phyloP scores from a whole-genome alignment of 1,140 invertebrate species.

The Pogonomyrmex barbatus region DNA sequence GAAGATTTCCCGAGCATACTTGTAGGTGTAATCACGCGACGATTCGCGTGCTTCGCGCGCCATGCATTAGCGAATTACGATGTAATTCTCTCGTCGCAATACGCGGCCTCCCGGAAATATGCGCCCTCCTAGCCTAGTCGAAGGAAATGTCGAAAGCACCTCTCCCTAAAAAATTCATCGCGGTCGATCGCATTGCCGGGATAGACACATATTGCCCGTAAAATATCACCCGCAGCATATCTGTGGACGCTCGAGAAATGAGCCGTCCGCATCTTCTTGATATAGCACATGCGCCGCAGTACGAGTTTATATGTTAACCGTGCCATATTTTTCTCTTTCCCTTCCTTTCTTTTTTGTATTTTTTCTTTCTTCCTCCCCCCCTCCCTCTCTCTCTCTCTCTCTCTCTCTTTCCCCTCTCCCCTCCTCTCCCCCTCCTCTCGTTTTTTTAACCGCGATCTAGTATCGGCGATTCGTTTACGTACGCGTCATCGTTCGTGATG shows the following conservation, averaged over 20 bases:
- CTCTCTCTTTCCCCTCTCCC: background rate
- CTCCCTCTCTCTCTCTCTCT: no score
- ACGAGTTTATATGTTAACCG: conserved; percentile 48
- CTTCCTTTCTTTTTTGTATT: background rate
- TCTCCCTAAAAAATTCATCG: conserved; percentile 62
- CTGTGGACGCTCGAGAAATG: background rate
- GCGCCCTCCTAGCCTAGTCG: background rate
- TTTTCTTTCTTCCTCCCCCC: background rate
- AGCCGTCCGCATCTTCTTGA: background rate
- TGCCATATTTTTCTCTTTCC: background rate
- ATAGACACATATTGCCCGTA: conserved; percentile 55
- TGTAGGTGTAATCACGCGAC: background rate
- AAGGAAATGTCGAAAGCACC: background rate
- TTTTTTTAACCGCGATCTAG: conserved; percentile 16
- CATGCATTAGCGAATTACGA: background rate
- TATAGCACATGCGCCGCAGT: background rate
- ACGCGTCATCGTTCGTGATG: background rate
- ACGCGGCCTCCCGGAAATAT: background rate
- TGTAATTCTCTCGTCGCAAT: background rate
- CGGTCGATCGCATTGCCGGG: conserved; percentile 32
- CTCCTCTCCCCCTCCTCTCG: background rate
- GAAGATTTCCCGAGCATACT: background rate
- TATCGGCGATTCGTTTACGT: background rate
- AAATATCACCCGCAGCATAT: conserved; percentile 53
- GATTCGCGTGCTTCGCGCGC: background rate